Evolutionary conservation across 1,140 invertebrate species (phyloP), one percentile per base, ranked within the genome.

Genomic region (Pseudomyrmex concolor): DNA sequence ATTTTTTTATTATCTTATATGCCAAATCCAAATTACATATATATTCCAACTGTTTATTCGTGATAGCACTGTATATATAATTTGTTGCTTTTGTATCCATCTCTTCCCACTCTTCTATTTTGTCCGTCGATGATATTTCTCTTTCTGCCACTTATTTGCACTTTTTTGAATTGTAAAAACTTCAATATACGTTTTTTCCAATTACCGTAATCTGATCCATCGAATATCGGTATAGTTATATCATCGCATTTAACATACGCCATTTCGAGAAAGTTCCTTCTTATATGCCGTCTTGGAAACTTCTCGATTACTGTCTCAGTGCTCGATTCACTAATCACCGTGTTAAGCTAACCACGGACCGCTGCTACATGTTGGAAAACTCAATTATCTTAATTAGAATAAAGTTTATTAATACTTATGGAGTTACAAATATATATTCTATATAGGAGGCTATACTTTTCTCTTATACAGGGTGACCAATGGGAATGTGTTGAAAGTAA

Each of bases 11-110:
- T 22, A 88, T 81, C 50, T 84, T 8, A 25, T 45, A 70, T 8
- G 70, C 50, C 17, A 54, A 22, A 0, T 50, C 51, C 19, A 22
- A 13, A 25, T 82, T 71, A 45, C 55, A 48, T 25, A 86, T 48
- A 25, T 54, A 86, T 67, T 89, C 85, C 63, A 86, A n/a, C 22
- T 86, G 83, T 55, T 81, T 84, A 25, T 86, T 73, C 13, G 83
- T 74, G 5, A 89, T 63, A 12, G 85, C 68, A 83, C 87, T 85
- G 19, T 82, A 82, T 25, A 85, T 63, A 19, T 70, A 82, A 22
- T 76, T 86, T 78, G 60, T 85, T 2, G 84, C 84, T 68, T 88
- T 83, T 17, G 83, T 59, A 25, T 88, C 71, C 5, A 64, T 60
- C 64, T 85, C 57, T 12, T 57, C 73, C 72, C 80, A 83, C 1